Evolutionary conservation across 92 coral and sea anemone genomes (phyloP), one percentile per base, ranked within the genome.

Genomic region (Siderastrea siderea): DNA sequence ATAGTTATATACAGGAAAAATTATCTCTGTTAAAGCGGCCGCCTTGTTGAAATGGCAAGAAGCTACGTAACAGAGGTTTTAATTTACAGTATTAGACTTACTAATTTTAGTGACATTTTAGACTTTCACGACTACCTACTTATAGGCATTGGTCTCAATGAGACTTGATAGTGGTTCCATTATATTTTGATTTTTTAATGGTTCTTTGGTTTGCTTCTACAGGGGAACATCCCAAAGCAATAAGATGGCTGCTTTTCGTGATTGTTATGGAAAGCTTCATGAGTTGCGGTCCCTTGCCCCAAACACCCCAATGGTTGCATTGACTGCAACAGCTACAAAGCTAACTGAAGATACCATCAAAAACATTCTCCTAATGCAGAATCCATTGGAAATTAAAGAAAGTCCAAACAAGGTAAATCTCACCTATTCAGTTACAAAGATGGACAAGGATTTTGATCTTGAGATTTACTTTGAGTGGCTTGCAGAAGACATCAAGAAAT

Each of bases 291-390:
- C 90, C 19, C 77, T 90, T 4, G 90, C 90, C 14, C 88, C 94
- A 47, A 75, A 67, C 3, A 79, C 75, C 19, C 87, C 88, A 46
- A 48, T 91, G 57, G 70, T 86, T 17, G 94, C 88, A 52, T 67
- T 91, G 51, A 91, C 94, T n/a, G 91, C 94, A 54, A 91, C 94
- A 45, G 94, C 91, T 75, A 86, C 91, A 46, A 82, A 81, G 44
- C 70, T 81, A 46, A 81, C 91, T n/a, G 63, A 72, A 86, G 91
- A 86, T 70, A 74, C 87, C 8, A 82, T 91, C 13, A 15, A 69
- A 38, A 80, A 61, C 53, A 15, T 86, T 59, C 80, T 86, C 12
- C 66, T 63, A 47, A 86, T 91, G 82, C 63, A 82, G 45, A 64
- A 79, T 67, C 53, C 76, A 52, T 50, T 47, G 38, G 85, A 90